Conservation (phyloP, 2,113 vertebrate genomes). For the Theristicus caerulescens region DNA sequence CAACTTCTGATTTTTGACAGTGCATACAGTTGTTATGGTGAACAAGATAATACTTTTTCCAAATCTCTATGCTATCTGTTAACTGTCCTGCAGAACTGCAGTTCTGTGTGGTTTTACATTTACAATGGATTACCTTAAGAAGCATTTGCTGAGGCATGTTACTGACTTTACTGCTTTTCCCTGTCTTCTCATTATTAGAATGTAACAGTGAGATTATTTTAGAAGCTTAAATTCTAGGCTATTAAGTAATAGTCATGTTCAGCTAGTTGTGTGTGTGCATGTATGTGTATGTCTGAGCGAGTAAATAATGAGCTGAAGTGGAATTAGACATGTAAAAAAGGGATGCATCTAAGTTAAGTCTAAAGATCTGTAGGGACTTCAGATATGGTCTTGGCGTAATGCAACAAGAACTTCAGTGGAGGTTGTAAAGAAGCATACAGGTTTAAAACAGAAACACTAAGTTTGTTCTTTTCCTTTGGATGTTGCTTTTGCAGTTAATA, state of each 20-base stretch:
- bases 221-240: not conserved
- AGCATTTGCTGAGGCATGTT: not conserved
- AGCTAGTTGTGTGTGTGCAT: not conserved
- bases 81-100: not conserved
- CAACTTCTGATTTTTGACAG: not conserved
- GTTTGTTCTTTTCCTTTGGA: not conserved
- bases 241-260: not conserved
- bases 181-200: not conserved
- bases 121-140: not conserved
- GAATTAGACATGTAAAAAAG: not conserved
- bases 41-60: not conserved
- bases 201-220: not conserved
- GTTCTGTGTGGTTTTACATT: not conserved
- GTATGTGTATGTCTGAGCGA: not conserved
- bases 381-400: not conserved
- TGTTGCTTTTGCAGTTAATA: not conserved
- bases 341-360: not conserved
- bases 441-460: not conserved
- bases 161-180: not conserved
- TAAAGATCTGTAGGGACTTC: not conserved
- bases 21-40: not conserved
- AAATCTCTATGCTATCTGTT: not conserved
- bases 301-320: not conserved
- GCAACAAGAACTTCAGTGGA: not conserved
- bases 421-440: fast-evolving